Conservation (phyloP, 2,797 vertebrate genomes). For the Cynodonichthys magdalenae region DNA sequence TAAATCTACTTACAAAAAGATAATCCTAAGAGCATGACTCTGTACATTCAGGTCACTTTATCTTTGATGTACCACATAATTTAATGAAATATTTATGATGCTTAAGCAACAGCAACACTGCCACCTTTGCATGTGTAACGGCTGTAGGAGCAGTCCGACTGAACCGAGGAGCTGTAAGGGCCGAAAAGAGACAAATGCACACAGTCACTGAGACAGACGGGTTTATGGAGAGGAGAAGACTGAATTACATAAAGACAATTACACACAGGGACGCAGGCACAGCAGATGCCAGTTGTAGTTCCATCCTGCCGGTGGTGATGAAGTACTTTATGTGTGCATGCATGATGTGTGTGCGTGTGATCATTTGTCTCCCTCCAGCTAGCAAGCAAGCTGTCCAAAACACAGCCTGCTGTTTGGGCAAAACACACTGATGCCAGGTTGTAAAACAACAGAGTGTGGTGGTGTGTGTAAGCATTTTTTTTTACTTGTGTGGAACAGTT, state of each 20-base stretch:
- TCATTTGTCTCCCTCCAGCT: conserved; percentile 53
- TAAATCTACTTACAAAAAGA: too few relatives aligned
- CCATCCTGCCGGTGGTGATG: conserved; percentile 35
- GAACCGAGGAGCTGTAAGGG: neutral
- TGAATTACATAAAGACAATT: conserved; percentile 37
- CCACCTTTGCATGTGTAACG: neutral
- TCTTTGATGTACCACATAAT: too few relatives aligned
- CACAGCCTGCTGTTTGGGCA: conserved; percentile 64
- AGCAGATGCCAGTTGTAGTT: conserved; percentile 46
- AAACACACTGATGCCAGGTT: conserved; percentile 43
- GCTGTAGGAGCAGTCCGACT: neutral
- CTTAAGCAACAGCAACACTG: too few relatives aligned
- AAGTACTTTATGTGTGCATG: conserved; percentile 30
- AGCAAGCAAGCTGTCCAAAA: conserved; percentile 55
- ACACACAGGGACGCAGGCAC: conserved; percentile 26
- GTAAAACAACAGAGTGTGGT: conserved; percentile 44
- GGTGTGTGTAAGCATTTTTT: conserved; percentile 1
- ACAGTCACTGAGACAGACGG: conserved; percentile 16
- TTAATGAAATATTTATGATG: too few relatives aligned
- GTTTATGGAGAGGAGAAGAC: conserved; percentile 50
- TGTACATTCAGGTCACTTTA: too few relatives aligned
- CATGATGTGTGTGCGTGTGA: conserved; percentile 30
- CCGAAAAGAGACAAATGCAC: conserved; percentile 9
- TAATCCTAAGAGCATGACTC: too few relatives aligned
- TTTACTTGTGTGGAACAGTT: neutral